Evolutionary conservation across 2,113 vertebrate species (phyloP), one percentile per base, ranked within the genome.

Genomic region (Thalassarche chlororhynchos): DNA sequence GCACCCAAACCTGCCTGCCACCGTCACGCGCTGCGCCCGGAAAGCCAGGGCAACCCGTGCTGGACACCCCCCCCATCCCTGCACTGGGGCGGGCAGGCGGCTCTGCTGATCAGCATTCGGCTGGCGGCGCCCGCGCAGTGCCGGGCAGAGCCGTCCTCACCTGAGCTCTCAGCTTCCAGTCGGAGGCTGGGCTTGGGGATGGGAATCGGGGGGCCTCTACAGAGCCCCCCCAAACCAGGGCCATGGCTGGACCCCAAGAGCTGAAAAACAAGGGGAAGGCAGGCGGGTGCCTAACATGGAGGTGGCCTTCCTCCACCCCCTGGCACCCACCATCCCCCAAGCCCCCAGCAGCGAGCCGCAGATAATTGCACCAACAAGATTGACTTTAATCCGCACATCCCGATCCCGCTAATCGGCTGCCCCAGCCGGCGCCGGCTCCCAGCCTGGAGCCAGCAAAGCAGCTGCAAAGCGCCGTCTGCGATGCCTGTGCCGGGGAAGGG

Each of bases 311-410:
- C 57, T 58, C 52, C 6, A 1, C 46, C 47, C 19, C 44, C n/a
- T 8, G 4, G 58, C 42, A 70, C 79, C 88, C 69, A 2, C 52
- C 10, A 3, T 18, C 52, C 77, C 38, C 85, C 5, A 7, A 72
- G 85, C 66, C 87, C 93, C 78, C 51, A 14, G 95, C 91, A 96
- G 87, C 7, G 2, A 92, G 96, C 55, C 23, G 17, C 94, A 95
- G 93, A 97, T 96, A 97, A 96, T 97, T 90, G 93, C 92, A 84
- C 93, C 96, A 96, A 95, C 81, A 85, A 92, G 97, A 97, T 94
- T 84, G 94, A 94, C 95, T 92, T 92, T 96, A 97, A 97, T 96
- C 96, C 86, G 36, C 76, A 94, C 94, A 94, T 91, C 97, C 96
- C 68, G 87, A 97, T 96, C 94, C 95, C 5, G 82, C 93, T 96